phyloP scores from a whole-genome alignment of 2,113 vertebrate genomes.

The Otocyon megalotis region DNA sequence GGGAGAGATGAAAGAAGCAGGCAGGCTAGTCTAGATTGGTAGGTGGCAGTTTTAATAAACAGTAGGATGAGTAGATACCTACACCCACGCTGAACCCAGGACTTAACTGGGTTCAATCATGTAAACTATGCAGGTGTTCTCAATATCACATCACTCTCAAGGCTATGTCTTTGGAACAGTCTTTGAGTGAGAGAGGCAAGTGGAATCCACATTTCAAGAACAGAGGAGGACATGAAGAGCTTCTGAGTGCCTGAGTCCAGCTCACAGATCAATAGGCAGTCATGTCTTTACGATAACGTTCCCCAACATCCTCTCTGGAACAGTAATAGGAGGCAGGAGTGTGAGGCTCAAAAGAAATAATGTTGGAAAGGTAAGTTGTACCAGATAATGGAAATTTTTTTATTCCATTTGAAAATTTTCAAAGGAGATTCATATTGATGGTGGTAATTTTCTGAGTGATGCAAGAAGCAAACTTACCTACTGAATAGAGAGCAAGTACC shows the following conservation, averaged over 20 bases:
- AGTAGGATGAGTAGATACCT: background rate
- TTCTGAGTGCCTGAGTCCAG: background rate
- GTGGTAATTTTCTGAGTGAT: background rate
- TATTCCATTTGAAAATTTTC: background rate
- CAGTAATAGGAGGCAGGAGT: background rate
- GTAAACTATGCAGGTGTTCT: background rate
- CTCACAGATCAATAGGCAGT: background rate
- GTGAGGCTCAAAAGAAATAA: background rate
- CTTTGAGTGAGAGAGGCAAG: background rate
- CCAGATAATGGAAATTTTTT: background rate
- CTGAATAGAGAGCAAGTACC: background rate
- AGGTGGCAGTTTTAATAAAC: background rate
- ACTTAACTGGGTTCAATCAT: background rate
- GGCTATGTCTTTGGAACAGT: background rate
- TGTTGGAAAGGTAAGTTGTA: background rate
- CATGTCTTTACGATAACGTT: background rate
- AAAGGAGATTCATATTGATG: background rate
- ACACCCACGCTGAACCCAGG: background rate
- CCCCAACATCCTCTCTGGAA: background rate
- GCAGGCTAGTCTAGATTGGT: background rate
- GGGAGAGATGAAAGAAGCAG: background rate
- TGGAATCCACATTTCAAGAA: background rate
- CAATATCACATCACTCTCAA: background rate
- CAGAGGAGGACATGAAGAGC: background rate
- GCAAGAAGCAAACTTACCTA: background rate